Conservation (phyloP, 2,113 vertebrate species). For the Grammomys surdaster region DNA sequence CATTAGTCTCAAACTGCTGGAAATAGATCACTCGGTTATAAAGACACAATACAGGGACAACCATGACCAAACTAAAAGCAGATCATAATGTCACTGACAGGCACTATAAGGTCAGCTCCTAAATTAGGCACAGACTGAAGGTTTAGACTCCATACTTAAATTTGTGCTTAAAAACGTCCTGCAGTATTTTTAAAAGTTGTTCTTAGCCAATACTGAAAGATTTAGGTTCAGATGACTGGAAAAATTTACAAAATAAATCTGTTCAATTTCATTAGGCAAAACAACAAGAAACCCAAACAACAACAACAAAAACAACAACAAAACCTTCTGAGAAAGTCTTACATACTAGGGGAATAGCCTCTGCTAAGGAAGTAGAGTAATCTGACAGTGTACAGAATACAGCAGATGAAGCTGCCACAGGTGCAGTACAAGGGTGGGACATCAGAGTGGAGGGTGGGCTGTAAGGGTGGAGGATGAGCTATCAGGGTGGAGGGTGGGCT, state of each 20-base stretch:
- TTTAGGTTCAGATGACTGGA: conserved; percentile 35
- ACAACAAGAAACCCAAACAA: neutral
- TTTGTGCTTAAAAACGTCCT: neutral
- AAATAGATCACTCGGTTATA: conserved; percentile 26
- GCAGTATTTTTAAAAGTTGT: conserved; percentile 27
- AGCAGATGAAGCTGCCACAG: neutral
- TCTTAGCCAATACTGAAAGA: conserved; percentile 44
- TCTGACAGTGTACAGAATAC: neutral
- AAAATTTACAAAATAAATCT: neutral
- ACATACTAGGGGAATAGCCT: neutral
- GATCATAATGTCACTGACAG: conserved; percentile 17
- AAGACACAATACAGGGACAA: neutral
- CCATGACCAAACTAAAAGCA: neutral
- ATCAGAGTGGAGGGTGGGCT: too few species aligned
- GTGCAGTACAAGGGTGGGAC: fast-evolving
- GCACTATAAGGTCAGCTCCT: neutral
- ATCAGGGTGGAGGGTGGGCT: too few species aligned
- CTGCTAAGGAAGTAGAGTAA: neutral
- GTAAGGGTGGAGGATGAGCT: too few species aligned
- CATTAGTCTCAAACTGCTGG: neutral
- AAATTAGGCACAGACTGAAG: neutral
- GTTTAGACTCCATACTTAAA: neutral
- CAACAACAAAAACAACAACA: neutral
- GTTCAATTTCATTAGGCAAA: neutral
- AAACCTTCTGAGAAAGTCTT: conserved; percentile 22